Conservation (phyloP, 2,888 invertebrate genomes). For the Homarus gammarus region DNA sequence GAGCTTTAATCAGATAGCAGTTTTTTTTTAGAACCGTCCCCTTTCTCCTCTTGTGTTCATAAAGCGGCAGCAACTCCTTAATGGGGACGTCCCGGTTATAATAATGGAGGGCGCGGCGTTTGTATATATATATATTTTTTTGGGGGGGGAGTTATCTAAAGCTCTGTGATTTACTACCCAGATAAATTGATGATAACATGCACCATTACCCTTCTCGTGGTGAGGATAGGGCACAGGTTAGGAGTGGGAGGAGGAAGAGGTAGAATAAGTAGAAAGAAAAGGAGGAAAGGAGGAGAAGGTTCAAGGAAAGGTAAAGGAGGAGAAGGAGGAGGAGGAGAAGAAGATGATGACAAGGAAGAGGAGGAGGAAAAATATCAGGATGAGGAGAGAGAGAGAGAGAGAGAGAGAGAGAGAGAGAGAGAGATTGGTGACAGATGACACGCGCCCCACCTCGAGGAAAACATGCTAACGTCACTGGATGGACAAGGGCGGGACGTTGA, state of each 20-base stretch:
- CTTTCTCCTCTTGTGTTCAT: too few relatives aligned
- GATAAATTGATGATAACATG: constrained; percentile 27
- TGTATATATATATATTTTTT: constrained; percentile 23
- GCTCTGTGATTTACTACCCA: constrained; percentile 17
- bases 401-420: background rate
- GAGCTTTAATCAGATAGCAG: too few relatives aligned
- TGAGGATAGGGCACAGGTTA: background rate
- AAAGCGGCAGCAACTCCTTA: background rate
- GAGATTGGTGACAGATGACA: background rate
- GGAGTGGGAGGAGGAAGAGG: background rate
- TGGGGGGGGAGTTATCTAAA: constrained; percentile 16
- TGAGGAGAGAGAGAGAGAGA: too few relatives aligned
- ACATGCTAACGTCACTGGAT: background rate
- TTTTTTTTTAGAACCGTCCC: too few relatives aligned
- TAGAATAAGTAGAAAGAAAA: background rate
- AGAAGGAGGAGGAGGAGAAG: background rate
- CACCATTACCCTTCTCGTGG: constrained; percentile 1
- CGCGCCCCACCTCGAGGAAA: background rate
- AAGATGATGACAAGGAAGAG: too few relatives aligned
- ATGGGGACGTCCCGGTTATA: background rate
- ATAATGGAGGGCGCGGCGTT: constrained; percentile 1
- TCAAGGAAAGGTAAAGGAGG: background rate
- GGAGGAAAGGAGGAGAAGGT: background rate
- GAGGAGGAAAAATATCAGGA: background rate
- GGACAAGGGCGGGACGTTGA: background rate